These are phyloP conservation scores for Euwallacea fornicatus DNA, from an alignment of 1,140 invertebrate species.

Conservation along the genomic window DNA sequence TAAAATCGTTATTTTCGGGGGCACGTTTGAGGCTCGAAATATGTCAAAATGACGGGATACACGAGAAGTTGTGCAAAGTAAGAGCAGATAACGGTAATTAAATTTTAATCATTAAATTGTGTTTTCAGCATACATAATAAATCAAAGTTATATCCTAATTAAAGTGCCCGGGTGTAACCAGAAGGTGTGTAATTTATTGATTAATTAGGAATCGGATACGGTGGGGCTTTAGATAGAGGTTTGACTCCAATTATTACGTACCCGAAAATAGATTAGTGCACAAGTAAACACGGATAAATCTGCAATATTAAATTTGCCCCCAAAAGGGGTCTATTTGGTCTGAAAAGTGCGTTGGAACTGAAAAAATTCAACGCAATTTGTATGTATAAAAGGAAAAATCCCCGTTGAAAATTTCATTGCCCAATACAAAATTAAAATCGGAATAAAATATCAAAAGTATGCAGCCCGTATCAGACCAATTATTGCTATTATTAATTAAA, in stretches of 20 bases:
- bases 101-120: constrained; percentile 23
- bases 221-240: neutral
- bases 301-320: no score
- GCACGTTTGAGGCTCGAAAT: no score
- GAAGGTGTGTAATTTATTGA: constrained; percentile 27
- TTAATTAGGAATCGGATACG: constrained; percentile 18
- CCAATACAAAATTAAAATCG: neutral
- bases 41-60: no score
- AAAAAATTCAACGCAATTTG: no score
- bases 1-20: no score
- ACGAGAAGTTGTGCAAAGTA: no score
- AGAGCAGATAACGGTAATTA: constrained; percentile 4
- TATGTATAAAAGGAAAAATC: no score
- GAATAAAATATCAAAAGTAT: constrained; percentile 26
- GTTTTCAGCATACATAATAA: constrained; percentile 24
- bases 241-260: neutral
- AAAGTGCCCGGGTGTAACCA: constrained; percentile 20
- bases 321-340: no score
- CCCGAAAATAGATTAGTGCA: no score
- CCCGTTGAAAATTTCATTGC: neutral
- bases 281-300: no score
- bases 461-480: constrained; percentile 15
- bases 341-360: no score
- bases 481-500: constrained; percentile 28
- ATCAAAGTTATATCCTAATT: constrained; percentile 27